Evolutionary conservation across 2,888 invertebrate genomes (phyloP).

Genomic region (Troilus luridus): DNA sequence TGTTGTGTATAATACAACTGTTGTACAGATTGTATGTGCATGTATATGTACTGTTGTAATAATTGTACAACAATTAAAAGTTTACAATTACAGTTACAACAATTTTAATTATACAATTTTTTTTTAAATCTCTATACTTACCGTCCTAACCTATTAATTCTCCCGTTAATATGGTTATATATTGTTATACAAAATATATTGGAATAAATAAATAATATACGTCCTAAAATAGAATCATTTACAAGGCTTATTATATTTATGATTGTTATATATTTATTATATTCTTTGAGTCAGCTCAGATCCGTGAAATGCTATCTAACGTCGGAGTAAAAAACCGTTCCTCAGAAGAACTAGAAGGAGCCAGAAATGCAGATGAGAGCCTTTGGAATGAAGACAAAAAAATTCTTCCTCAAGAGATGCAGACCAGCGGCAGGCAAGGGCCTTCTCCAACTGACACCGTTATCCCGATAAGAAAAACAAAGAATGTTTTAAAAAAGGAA

Average conservation of each 20-base stretch:
- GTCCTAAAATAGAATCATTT: background rate
- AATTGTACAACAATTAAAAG: too few species aligned
- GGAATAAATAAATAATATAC: too few species aligned
- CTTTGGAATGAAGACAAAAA: slow-evolving; percentile 13
- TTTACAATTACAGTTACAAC: too few species aligned
- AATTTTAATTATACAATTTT: too few species aligned
- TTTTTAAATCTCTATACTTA: too few species aligned
- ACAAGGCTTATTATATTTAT: background rate
- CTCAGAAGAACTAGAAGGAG: background rate
- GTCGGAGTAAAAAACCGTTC: background rate
- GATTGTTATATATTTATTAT: background rate
- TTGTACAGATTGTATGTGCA: too few species aligned
- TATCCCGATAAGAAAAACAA: slow-evolving; percentile 27
- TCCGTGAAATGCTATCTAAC: slow-evolving; percentile 6
- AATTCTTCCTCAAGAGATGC: slow-evolving; percentile 14
- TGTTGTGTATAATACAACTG: too few species aligned
- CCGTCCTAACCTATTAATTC: too few species aligned
- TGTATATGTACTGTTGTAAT: too few species aligned
- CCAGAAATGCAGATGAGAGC: slow-evolving; percentile 20
- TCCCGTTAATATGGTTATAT: too few species aligned
- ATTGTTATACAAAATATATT: too few species aligned
- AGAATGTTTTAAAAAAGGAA: background rate
- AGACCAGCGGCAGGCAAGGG: background rate
- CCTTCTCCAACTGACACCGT: slow-evolving; percentile 10
- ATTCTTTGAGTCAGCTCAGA: background rate